These are phyloP conservation scores for Cisticola juncidis DNA, from an alignment of 2,113 vertebrate species.

Conservation along the genomic window DNA sequence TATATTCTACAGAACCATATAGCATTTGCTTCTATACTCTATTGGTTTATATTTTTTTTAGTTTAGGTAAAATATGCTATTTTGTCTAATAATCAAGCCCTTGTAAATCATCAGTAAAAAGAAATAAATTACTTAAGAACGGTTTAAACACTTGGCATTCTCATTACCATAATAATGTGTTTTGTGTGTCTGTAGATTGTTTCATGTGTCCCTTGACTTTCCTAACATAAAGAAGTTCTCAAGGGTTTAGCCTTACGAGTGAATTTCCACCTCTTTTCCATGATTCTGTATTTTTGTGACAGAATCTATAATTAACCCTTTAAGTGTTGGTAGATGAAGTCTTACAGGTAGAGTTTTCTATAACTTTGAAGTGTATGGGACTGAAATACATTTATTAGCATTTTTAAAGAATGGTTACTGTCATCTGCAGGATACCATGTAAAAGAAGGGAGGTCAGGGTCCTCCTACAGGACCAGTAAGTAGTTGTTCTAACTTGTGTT, in stretches of 20 bases:
- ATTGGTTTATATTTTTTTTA: slow-evolving; percentile 55
- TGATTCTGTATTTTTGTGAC: neutral
- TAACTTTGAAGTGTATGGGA: neutral
- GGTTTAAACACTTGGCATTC: slow-evolving; percentile 55
- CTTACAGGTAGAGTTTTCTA: neutral
- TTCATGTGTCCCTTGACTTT: slow-evolving; percentile 9
- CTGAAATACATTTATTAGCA: neutral
- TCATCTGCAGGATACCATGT: neutral
- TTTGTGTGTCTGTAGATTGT: neutral
- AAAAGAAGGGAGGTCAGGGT: neutral
- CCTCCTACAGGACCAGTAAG: neutral
- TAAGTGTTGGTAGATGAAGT: neutral
- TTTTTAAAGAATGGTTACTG: neutral
- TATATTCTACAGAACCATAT: slow-evolving; percentile 45
- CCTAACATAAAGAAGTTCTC: neutral
- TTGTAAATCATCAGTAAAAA: slow-evolving; percentile 77
- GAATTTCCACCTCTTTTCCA: neutral
- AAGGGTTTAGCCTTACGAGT: neutral
- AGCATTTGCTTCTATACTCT: slow-evolving; percentile 58
- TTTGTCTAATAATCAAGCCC: slow-evolving; percentile 79
- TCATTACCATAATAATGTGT: neutral
- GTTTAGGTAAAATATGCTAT: slow-evolving; percentile 76
- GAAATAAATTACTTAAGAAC: slow-evolving; percentile 76
- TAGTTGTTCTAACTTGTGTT: neutral
- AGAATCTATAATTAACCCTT: neutral